phyloP scores from a whole-genome alignment of 2,113 vertebrate genomes.

The Balaeniceps rex region DNA sequence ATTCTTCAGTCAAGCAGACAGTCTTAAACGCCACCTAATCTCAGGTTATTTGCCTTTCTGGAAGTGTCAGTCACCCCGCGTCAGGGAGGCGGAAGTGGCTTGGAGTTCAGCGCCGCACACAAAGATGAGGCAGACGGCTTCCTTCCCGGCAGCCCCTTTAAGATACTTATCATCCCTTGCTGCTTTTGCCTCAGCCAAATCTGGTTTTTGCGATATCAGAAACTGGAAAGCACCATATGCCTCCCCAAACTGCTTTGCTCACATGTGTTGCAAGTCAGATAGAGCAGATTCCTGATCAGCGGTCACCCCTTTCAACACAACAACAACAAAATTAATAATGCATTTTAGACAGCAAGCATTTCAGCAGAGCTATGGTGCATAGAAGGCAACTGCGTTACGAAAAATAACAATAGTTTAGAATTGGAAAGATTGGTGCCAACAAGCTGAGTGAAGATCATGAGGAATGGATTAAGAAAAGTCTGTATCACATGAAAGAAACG shows the following conservation, averaged over 20 bases:
- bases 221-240: background rate
- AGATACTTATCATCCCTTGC: background rate
- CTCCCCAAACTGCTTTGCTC: background rate
- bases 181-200: background rate
- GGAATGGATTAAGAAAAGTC: background rate
- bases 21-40: background rate
- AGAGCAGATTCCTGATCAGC: background rate
- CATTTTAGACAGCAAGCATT: background rate
- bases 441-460: background rate
- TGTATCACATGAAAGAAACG: background rate
- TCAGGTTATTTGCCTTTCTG: background rate
- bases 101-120: background rate
- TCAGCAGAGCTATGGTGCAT: background rate
- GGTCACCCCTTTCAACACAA: background rate
- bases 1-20: constrained; percentile 8
- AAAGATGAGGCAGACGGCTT: background rate
- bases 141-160: background rate
- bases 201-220: background rate
- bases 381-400: background rate
- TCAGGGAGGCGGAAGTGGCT: background rate
- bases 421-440: background rate
- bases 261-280: background rate
- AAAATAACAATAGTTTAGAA: background rate
- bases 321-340: background rate
- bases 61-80: background rate